Evolutionary conservation across 1,140 invertebrate species (phyloP).

Genomic region (Amyelois transitella): DNA sequence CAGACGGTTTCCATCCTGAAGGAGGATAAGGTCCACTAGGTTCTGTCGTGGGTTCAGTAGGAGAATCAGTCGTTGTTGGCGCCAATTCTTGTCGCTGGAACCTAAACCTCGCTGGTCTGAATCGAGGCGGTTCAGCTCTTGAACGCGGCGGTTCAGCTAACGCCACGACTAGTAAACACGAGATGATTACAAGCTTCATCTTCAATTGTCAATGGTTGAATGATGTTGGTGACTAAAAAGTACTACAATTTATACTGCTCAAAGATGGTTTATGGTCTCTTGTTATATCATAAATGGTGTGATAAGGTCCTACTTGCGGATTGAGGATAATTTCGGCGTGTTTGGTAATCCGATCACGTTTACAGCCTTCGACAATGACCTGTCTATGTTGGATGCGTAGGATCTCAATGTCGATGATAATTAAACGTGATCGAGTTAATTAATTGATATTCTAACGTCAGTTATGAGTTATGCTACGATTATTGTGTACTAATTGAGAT

Average conservation of each 20-base stretch:
- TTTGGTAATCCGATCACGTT: slow-evolving; percentile 30
- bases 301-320: slow-evolving; percentile 22
- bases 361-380: slow-evolving; percentile 37
- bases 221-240: slow-evolving; percentile 22
- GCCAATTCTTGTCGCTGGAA: slow-evolving; percentile 52
- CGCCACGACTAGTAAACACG: slow-evolving; percentile 29
- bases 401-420: slow-evolving; percentile 11
- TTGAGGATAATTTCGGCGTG: slow-evolving; percentile 21
- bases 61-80: slow-evolving; percentile 47
- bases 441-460: slow-evolving; percentile 3
- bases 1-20: slow-evolving; percentile 64
- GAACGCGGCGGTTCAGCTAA: slow-evolving; percentile 58
- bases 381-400: slow-evolving; percentile 17
- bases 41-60: slow-evolving; percentile 38
- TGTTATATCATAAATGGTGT: slow-evolving; percentile 58
- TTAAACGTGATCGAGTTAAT: slow-evolving; percentile 14
- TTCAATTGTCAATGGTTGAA: slow-evolving; percentile 24
- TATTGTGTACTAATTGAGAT: background rate
- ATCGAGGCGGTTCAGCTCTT: slow-evolving; percentile 60
- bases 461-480: background rate
- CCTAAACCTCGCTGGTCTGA: slow-evolving; percentile 57
- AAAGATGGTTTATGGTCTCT: slow-evolving; percentile 47
- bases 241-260: slow-evolving; percentile 44
- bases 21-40: slow-evolving; percentile 35
- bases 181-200: slow-evolving; percentile 47